phyloP scores from a whole-genome alignment of 2,113 vertebrate genomes.

The Siniperca knerii region DNA sequence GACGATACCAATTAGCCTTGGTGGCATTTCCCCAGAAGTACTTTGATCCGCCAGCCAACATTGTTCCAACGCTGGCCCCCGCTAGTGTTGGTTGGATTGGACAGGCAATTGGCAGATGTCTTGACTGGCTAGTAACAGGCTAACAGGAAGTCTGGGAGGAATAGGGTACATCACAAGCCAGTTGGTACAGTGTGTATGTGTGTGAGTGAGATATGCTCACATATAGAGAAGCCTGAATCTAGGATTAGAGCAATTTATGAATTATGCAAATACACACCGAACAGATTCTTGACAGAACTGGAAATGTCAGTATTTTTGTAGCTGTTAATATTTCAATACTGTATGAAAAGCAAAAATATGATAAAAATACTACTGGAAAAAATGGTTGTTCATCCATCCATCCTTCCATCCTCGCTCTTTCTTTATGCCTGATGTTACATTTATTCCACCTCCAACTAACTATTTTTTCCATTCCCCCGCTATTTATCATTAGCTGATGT shows the following conservation, averaged over 20 bases:
- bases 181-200: slow-evolving; percentile 39
- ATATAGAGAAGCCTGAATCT: slow-evolving; percentile 14
- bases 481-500: slow-evolving; percentile 26
- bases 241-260: slow-evolving; percentile 46
- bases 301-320: slow-evolving; percentile 46
- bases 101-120: slow-evolving; percentile 63
- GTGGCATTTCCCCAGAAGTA: slow-evolving; percentile 53
- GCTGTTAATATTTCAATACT: slow-evolving; percentile 35
- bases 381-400: background rate
- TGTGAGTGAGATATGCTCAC: background rate
- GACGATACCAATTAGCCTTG: slow-evolving; percentile 65
- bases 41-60: slow-evolving; percentile 68
- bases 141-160: slow-evolving; percentile 64
- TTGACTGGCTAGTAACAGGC: slow-evolving; percentile 39
- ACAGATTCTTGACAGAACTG: slow-evolving; percentile 35
- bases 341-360: slow-evolving; percentile 15
- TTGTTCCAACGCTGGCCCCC: slow-evolving; percentile 44
- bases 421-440: background rate
- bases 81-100: slow-evolving; percentile 22
- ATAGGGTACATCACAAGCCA: slow-evolving; percentile 41
- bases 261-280: slow-evolving; percentile 50
- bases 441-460: background rate
- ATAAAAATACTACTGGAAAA: background rate
- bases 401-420: background rate
- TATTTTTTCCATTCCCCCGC: background rate